These are phyloP conservation scores for Tribolium madens DNA, from an alignment of 1,140 invertebrate genomes.

Conservation along the genomic window DNA sequence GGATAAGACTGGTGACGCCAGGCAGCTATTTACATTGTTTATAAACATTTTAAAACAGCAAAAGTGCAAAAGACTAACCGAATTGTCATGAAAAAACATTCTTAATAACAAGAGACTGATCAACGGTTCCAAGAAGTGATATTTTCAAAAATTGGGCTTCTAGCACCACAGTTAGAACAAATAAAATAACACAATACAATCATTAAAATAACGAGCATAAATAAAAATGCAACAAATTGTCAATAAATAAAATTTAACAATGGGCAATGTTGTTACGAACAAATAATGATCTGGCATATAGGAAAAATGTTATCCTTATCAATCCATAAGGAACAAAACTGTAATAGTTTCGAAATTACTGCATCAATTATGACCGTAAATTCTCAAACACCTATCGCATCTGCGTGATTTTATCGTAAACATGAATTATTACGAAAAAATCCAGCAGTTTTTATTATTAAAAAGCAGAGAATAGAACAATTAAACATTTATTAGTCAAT, in stretches of 20 bases:
- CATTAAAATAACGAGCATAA: constrained; percentile 38
- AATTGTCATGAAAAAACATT: background rate
- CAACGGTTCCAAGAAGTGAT: background rate
- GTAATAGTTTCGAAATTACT: constrained; percentile 39
- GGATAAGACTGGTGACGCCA: too few relatives aligned
- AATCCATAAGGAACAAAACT: constrained; percentile 32
- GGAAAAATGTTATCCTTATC: constrained; percentile 39
- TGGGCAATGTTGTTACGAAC: constrained; percentile 28
- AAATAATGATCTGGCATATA: constrained; percentile 38
- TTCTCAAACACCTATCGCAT: constrained; percentile 29
- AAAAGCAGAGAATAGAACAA: constrained; percentile 16
- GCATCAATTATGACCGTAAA: constrained; percentile 40
- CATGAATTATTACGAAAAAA: background rate
- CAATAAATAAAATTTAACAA: constrained; percentile 45
- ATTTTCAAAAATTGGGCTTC: background rate
- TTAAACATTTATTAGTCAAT: constrained; percentile 35
- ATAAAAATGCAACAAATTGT: constrained; percentile 43
- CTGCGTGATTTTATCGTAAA: constrained; percentile 31
- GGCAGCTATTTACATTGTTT: too few relatives aligned
- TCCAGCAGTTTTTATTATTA: constrained; percentile 13
- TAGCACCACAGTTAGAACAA: constrained; percentile 5
- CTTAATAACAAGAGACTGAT: background rate
- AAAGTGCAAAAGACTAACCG: too few relatives aligned
- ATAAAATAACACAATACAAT: constrained; percentile 42
- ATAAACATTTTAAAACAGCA: too few relatives aligned